These are phyloP conservation scores for Anser cygnoides DNA, from an alignment of 2,113 vertebrate genomes.

Conservation along the genomic window DNA sequence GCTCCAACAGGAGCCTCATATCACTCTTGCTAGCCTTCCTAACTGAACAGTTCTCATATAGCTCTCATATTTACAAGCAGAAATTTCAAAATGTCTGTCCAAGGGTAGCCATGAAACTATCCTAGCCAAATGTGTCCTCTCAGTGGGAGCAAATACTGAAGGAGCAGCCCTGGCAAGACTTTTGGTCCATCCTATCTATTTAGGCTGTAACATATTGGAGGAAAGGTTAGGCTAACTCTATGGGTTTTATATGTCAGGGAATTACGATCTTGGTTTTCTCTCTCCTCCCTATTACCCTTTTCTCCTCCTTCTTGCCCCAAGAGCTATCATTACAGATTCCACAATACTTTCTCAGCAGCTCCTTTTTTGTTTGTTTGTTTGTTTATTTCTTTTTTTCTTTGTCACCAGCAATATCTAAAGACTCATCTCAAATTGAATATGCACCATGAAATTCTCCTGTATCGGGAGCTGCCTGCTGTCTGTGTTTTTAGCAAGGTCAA, in stretches of 20 bases:
- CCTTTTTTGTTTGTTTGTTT: background rate
- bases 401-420: background rate
- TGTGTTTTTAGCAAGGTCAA: constrained; percentile 36
- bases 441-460: background rate
- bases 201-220: background rate
- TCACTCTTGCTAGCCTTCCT: background rate
- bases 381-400: background rate
- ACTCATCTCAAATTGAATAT: background rate
- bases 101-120: background rate
- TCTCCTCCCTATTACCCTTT: background rate
- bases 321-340: background rate
- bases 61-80: background rate
- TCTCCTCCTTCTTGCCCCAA: background rate
- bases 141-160: background rate
- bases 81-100: background rate
- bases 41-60: background rate
- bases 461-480: background rate
- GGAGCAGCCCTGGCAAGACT: background rate
- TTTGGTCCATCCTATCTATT: background rate
- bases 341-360: background rate
- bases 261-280: background rate
- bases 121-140: background rate
- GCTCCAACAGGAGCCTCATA: background rate
- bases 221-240: background rate
- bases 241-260: background rate